Base-by-base conservation (phyloP, 2,888 invertebrate genomes). In the Tenthredo amoena region DNA sequence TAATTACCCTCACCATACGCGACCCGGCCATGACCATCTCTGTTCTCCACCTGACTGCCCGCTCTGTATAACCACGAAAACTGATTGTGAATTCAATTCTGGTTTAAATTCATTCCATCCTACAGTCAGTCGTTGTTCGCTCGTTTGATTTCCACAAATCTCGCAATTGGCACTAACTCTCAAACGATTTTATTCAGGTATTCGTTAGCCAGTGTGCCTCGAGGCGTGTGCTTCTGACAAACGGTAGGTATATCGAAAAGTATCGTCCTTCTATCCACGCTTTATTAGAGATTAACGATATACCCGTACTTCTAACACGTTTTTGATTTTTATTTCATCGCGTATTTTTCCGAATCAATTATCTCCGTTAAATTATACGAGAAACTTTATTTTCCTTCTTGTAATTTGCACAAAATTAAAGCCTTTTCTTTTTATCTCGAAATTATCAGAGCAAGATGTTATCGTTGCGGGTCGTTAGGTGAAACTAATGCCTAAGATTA, bases 51-150 rank as follows among this genome's bases (percentile, higher is more conserved):
- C 21, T 12, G 43, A 74, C 21, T 43, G 15, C 15, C 74, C 21
- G 40, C 34, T 31, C 68, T n/a, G 74, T 12, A 21, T 18, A 31
- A 2, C 40, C 74, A 18, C 9, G 12, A 21, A 74, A 40, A 74
- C 74, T 74, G 47, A 47, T 47, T 47, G 47, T 47, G 74, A 77
- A 77, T 55, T 31, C 9, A 74, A 74, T 43, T 43, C 43, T 40
- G 21, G 43, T 43, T 43, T 40, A 1, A 74, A 37, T 74, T 74
- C 43, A 21, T 43, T 43, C 7, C 72, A 74, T 62, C n/a, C 18
- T 68, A 34, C 68, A 34, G 34, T 6, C 15, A 34, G 31, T 34
- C 18, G 68, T 68, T 31, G 34, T 65, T 34, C 34, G 31, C 68
- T 68, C 34, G 34, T 34, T 74, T 43, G 72, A 40, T 74, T 74